Conservation (phyloP, 35 echinoderm and acorn worm species). For the Heliocidaris erythrogramma region DNA sequence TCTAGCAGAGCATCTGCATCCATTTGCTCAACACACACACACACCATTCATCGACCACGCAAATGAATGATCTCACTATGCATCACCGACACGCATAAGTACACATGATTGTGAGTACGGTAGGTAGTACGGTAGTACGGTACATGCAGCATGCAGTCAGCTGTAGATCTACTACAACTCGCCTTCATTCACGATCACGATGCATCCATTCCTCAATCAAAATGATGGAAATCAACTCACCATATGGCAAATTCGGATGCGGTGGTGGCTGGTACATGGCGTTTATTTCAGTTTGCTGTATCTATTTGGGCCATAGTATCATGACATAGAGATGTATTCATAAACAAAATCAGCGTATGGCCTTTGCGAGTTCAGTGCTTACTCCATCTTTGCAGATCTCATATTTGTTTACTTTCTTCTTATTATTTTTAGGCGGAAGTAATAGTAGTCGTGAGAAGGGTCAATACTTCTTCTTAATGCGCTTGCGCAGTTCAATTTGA, state of each 20-base stretch:
- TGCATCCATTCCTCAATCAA: not conserved
- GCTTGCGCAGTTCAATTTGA: not conserved
- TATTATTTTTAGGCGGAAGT: constrained; percentile 29
- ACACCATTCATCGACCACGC: not conserved
- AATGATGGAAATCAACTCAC: not conserved
- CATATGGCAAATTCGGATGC: constrained; percentile 38
- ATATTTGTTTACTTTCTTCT: constrained; percentile 17
- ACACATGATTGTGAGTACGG: not conserved
- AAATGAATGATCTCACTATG: not conserved
- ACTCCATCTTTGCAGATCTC: not conserved
- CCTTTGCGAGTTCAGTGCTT: not conserved
- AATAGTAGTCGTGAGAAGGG: not conserved
- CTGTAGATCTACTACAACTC: not conserved
- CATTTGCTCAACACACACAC: not conserved
- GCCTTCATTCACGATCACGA: not conserved
- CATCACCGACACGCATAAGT: not conserved
- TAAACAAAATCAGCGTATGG: not conserved
- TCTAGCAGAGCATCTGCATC: not conserved
- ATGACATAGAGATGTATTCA: not conserved
- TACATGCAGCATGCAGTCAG: not conserved
- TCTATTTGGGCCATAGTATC: not conserved
- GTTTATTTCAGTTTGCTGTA: not conserved
- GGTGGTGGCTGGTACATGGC: constrained; percentile 16
- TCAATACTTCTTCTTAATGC: not conserved
- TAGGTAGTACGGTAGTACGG: no score